These are phyloP conservation scores for Syrphus vitripennis DNA, from an alignment of 2,888 invertebrate species.

Conservation along the genomic window DNA sequence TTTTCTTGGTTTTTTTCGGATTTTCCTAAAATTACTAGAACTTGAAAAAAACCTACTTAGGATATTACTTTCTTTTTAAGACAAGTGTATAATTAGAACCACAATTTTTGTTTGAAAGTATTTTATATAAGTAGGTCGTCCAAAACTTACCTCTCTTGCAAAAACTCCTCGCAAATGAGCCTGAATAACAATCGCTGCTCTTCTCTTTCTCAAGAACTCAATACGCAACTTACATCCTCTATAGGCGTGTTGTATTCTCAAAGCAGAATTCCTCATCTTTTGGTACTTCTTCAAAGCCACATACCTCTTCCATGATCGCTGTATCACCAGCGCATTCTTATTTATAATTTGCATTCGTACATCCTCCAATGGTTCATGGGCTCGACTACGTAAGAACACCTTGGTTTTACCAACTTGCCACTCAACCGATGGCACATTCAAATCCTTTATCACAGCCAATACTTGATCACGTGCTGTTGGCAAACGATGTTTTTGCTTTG, in stretches of 20 bases:
- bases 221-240: constrained; percentile 93
- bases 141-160: constrained; percentile 87
- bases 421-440: constrained; percentile 87
- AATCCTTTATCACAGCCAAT: constrained; percentile 83
- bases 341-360: constrained; percentile 87
- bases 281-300: constrained; percentile 86
- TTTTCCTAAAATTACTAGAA: too few species aligned
- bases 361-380: constrained; percentile 93
- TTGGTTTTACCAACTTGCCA: constrained; percentile 95
- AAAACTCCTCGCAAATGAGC: constrained; percentile 93
- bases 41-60: too few species aligned
- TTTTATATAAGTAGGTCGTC: too few species aligned
- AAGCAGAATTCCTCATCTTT: constrained; percentile 85
- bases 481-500: constrained; percentile 75
- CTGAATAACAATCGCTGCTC: constrained; percentile 93
- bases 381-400: constrained; percentile 90
- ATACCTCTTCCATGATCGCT: constrained; percentile 88
- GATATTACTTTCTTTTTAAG: too few species aligned
- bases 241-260: constrained; percentile 91
- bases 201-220: constrained; percentile 89
- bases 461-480: constrained; percentile 76
- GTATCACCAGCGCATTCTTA: constrained; percentile 87
- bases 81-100: too few species aligned
- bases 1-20: too few species aligned
- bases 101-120: too few species aligned